Base-by-base conservation (phyloP, 2,888 invertebrate genomes). In the Steinernema scapterisci region DNA sequence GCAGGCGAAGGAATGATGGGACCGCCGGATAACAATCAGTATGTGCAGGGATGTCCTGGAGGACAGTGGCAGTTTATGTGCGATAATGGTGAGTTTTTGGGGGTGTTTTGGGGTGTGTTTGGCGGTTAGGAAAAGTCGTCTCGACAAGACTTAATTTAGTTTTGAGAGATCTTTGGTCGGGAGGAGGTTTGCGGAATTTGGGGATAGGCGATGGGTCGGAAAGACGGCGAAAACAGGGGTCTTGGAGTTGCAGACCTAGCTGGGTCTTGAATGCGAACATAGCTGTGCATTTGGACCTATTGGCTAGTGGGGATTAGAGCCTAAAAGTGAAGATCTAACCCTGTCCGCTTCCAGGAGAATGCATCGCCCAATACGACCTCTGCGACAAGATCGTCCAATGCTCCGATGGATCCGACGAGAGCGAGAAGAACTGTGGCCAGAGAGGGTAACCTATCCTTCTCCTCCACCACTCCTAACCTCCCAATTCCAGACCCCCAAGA, bases 341-440 rank as follows among this genome's bases (percentile, higher is more conserved):
- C n/a, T n/a, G n/a, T n/a, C n/a, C n/a, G n/a, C 5, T 48, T 31
- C 31, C n/a, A 63, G 63, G 63, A 31, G 63, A 95, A 89, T 95
- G 95, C 88, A 94, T 95, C 85, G 95, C 94, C 9, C 92, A 95
- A 83, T 95, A 95, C 89, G 95, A 95, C 89, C 94, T 93, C 16
- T 95, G 95, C 87, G 94, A 95, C 89, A 94, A 94, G 73, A 93
- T 95, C 83, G 92, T 94, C 43, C 76, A 80, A 48, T 78, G 88
- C 89, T 91, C 92, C 1, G 95, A 95, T 89, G 93, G 92, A 81
- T 94, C 94, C 87, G 95, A 95, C 89, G 78, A 78, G n/a, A 54
- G 44, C 44, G 23, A 3, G 5, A 94, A 94, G 89, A 91, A 94
- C 78, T 74, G 74, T 63, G 63, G 63, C 38, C 27, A 25, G 27